Base-by-base conservation (phyloP, 2,113 vertebrate species). In the Tetrax tetrax region DNA sequence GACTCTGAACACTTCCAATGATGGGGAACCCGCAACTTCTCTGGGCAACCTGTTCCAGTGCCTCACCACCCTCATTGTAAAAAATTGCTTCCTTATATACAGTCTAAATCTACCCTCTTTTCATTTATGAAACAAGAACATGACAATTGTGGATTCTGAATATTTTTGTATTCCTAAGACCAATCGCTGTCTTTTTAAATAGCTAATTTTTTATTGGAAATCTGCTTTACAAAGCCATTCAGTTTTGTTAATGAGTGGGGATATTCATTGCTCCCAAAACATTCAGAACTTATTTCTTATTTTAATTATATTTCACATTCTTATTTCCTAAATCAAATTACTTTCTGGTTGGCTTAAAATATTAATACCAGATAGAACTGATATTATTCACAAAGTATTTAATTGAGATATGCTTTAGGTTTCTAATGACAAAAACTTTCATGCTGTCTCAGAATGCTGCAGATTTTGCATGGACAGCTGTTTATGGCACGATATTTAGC, bases 61-160 rank as follows among this genome's bases (percentile, higher is more conserved):
- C 3, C 47, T 83, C 38, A 72, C 10, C 22, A 48, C 3, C 0
- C 21, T 38, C 35, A 54, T 2, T 0, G 3, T 19, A 33, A 92
- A 82, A 35, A 13, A 71, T 14, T 2, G 79, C 5, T 54, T 51
- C 35, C 20, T 77, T n/a, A 33, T 18, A 47, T 14, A 12, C 4
- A 20, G 29, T 29, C 18, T 51, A 69, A 72, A 51, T 38, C 19
- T 60, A 83, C 3, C 0, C 1, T 35, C 7, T 77, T 93, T 69
- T 74, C 7, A 78, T 53, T 70, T 87, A 70, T 66, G 22, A 78
- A 81, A 59, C 13, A 50, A 80, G 31, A 92, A 85, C 17, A 69
- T 7, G 0, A 5, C 0, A 0, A 54, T 16, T 17, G 7, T n/a
- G 15, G 31, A 79, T 83, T 61, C 18, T 41, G 17, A 90, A 61